Conservation (phyloP, 1,140 invertebrate genomes). For the Delia radicum region DNA sequence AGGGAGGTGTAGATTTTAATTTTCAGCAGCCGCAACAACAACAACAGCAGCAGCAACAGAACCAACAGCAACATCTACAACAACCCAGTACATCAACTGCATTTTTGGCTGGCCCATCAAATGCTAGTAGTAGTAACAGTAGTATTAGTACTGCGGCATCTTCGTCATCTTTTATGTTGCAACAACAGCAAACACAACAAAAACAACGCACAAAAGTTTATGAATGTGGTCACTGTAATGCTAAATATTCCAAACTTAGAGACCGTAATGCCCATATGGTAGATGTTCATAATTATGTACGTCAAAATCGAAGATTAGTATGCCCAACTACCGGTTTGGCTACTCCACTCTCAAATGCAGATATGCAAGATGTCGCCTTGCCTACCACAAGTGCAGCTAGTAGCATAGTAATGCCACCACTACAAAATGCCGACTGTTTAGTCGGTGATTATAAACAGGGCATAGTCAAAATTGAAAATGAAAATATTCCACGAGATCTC, state of each 20-base stretch:
- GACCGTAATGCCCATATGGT: slow-evolving; percentile 53
- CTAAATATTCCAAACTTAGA: slow-evolving; percentile 45
- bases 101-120: slow-evolving; percentile 49
- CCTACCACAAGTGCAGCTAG: not conserved
- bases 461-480: slow-evolving; percentile 51
- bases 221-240: slow-evolving; percentile 47
- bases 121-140: slow-evolving; percentile 29
- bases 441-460: slow-evolving; percentile 44
- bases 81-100: slow-evolving; percentile 23
- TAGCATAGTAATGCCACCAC: not conserved
- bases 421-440: not conserved
- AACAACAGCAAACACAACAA: slow-evolving; percentile 14
- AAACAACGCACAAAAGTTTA: slow-evolving; percentile 44
- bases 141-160: too few relatives aligned
- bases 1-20: not conserved
- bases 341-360: slow-evolving; percentile 5
- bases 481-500: slow-evolving; percentile 32
- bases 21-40: slow-evolving; percentile 18
- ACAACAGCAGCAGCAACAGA: slow-evolving; percentile 1
- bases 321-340: slow-evolving; percentile 38
- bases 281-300: slow-evolving; percentile 47
- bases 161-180: too few relatives aligned
- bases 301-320: slow-evolving; percentile 49
- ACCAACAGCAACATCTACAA: slow-evolving; percentile 8
- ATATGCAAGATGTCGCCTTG: slow-evolving; percentile 24